phyloP scores from a whole-genome alignment of 92 coral and sea anemone genomes.

The Zoanthus sociatus region DNA sequence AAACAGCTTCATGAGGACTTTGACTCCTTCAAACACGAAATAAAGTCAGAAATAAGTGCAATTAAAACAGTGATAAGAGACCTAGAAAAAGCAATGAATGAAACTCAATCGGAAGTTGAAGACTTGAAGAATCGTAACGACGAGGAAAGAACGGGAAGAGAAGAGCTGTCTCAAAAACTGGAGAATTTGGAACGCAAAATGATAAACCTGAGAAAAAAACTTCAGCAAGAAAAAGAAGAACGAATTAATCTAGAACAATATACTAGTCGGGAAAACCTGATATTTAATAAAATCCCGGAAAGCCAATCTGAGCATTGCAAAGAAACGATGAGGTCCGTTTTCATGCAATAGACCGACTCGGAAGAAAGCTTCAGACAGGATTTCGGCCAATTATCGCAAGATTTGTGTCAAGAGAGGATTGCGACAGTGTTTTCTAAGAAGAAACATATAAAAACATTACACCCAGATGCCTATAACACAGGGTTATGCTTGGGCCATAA shows the following conservation, averaged over 20 bases:
- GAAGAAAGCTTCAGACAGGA: too few species aligned
- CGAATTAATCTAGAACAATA: too few species aligned
- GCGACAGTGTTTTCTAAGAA: constrained; percentile 1
- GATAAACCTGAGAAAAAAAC: neutral
- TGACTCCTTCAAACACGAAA: neutral
- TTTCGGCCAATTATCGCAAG: neutral
- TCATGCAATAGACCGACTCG: too few species aligned
- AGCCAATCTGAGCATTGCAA: too few species aligned
- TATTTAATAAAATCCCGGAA: too few species aligned
- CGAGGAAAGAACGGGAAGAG: neutral
- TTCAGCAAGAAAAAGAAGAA: neutral
- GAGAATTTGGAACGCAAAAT: constrained; percentile 6
- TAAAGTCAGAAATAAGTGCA: neutral
- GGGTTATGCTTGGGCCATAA: neutral
- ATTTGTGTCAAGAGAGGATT: constrained; percentile 6
- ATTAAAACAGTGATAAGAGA: too few species aligned
- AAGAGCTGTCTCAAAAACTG: neutral
- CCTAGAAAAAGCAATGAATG: too few species aligned
- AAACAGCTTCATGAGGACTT: neutral
- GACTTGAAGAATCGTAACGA: neutral
- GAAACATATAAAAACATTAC: neutral
- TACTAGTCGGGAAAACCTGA: too few species aligned
- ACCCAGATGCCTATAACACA: neutral
- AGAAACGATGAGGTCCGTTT: too few species aligned
- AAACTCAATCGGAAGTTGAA: neutral